Percentiles rank a stretch among this genome's conserved stretches.
These are phyloP conservation scores for Poecilia picta DNA, from an alignment of 2,797 vertebrate species.

Conservation along the genomic window DNA sequence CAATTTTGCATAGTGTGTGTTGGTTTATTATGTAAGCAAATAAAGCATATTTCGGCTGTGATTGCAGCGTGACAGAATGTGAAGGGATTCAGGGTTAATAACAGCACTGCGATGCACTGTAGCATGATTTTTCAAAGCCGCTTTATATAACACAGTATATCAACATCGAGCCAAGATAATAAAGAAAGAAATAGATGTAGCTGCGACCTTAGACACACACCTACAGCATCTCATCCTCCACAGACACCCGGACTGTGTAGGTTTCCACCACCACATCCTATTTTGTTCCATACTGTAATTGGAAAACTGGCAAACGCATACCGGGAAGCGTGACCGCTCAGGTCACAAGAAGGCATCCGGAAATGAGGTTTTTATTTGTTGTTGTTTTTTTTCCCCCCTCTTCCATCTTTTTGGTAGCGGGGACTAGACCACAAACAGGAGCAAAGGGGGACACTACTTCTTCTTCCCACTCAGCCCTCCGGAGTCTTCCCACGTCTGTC, in stretches of 20 bases:
- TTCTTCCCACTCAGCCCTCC: conserved; percentile 59
- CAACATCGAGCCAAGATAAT: conserved; percentile 17
- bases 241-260: conserved; percentile 27
- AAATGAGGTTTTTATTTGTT: conserved; percentile 56
- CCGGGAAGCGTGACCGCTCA: conserved; percentile 48
- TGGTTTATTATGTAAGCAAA: neutral
- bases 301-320: conserved; percentile 61
- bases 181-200: conserved; percentile 28
- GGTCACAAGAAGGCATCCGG: conserved; percentile 45
- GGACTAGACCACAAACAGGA: conserved; percentile 12
- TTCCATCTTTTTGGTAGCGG: conserved; percentile 1
- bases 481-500: conserved; percentile 62
- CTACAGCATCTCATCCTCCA: conserved; percentile 28
- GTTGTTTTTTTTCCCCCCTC: conserved; percentile 38
- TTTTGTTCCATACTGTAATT: conserved; percentile 65
- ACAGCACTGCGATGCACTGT: neutral
- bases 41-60: neutral
- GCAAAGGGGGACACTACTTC: conserved; percentile 31
- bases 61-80: neutral
- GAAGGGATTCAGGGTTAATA: neutral
- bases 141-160: conserved; percentile 40
- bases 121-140: conserved; percentile 8
- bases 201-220: conserved; percentile 32
- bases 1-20: neutral
- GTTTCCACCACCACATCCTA: conserved; percentile 52